A percentile compares a stretch with the other conserved stretches of the same genome.
Conservation (phyloP, 2,797 vertebrate species). For the Takifugu rubripes region DNA sequence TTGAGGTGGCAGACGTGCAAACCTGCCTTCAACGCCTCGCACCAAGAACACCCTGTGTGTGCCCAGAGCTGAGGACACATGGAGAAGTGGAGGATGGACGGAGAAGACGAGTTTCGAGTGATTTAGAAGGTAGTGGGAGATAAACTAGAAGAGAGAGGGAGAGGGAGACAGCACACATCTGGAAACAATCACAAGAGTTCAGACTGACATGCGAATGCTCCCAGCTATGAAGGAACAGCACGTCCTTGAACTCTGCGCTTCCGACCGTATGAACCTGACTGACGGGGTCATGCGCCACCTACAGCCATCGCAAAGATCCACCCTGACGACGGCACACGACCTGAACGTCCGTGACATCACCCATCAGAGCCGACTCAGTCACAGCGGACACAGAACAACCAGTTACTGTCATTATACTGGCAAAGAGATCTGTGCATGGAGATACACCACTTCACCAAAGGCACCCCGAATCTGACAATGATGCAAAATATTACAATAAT, state of each 20-base stretch:
- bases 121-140: constrained; percentile 46
- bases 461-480: no score
- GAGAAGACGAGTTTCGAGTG: constrained; percentile 26
- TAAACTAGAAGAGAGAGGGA: constrained; percentile 24
- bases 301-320: background rate
- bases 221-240: constrained; percentile 69
- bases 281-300: background rate
- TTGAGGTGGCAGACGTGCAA: no score
- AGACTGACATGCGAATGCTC: constrained; percentile 61
- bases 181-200: constrained; percentile 67
- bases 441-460: no score
- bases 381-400: background rate
- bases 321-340: background rate
- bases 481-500: no score
- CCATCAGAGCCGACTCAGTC: no score
- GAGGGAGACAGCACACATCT: constrained; percentile 64
- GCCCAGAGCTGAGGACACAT: constrained; percentile 24
- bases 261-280: constrained; percentile 19
- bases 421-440: no score
- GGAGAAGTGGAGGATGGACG: constrained; percentile 44
- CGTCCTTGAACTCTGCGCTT: constrained; percentile 56
- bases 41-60: constrained; percentile 10
- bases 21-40: constrained; percentile 1
- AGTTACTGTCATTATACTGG: no score
- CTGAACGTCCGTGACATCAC: no score